A percentile compares a stretch with the other conserved stretches of the same genome.
These are phyloP conservation scores for Pherbina coryleti DNA, from an alignment of 2,888 invertebrate genomes.

Conservation along the genomic window DNA sequence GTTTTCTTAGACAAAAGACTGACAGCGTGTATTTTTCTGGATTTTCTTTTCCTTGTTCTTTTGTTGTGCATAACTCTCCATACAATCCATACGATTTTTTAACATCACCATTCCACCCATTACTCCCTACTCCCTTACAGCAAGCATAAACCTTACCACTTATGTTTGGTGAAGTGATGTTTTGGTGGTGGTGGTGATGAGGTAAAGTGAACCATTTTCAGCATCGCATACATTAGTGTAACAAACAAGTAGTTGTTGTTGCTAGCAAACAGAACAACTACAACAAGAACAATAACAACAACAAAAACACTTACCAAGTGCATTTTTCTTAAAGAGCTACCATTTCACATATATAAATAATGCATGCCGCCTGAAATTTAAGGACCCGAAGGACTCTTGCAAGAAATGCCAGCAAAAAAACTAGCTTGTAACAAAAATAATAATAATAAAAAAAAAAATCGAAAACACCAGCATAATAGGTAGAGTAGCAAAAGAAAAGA, in stretches of 20 bases:
- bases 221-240: conserved; percentile 22
- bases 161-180: not conserved
- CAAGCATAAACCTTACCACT: not conserved
- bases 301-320: conserved; percentile 15
- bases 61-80: not conserved
- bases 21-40: conserved; percentile 4
- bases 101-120: not conserved
- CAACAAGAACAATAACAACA: conserved; percentile 7
- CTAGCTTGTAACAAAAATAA: not conserved
- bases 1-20: not conserved
- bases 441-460: not conserved
- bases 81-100: not conserved
- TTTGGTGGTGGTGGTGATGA: not conserved
- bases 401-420: not conserved
- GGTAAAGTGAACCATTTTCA: conserved; percentile 27
- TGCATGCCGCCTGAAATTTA: conserved; percentile 22
- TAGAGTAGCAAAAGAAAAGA: too few species aligned
- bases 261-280: not conserved
- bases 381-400: conserved; percentile 6
- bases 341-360: conserved; percentile 20
- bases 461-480: not conserved
- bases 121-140: too few species aligned
- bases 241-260: conserved; percentile 23
- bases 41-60: not conserved
- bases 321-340: conserved; percentile 11